Conservation (phyloP, 1,140 invertebrate species). For the Piezodorus guildinii region DNA sequence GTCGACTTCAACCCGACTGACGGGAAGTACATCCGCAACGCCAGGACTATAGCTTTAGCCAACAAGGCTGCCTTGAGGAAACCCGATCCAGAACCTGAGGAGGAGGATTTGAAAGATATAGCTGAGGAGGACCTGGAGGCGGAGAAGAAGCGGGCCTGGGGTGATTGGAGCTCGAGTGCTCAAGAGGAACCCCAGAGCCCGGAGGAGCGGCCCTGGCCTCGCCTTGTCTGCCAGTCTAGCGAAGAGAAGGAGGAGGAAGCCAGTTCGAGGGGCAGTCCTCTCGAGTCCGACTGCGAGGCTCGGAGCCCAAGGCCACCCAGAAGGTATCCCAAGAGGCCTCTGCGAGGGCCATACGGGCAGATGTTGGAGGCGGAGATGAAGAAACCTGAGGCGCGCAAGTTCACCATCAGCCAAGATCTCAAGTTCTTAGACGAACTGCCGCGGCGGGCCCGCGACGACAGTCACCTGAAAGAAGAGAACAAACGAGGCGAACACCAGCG, state of each 20-base stretch:
- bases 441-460: slow-evolving; percentile 38
- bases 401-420: slow-evolving; percentile 40
- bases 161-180: slow-evolving; percentile 4
- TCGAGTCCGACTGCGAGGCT: slow-evolving; percentile 41
- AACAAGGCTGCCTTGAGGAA: slow-evolving; percentile 25
- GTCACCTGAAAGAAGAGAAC: slow-evolving; percentile 32
- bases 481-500: slow-evolving; percentile 48
- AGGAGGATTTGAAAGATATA: slow-evolving; percentile 13
- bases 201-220: slow-evolving; percentile 33
- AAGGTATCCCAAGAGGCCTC: slow-evolving; percentile 58
- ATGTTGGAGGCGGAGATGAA: slow-evolving; percentile 76
- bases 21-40: slow-evolving; percentile 33
- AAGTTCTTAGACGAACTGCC: slow-evolving; percentile 38
- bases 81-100: not conserved
- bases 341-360: slow-evolving; percentile 67
- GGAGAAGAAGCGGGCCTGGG: slow-evolving; percentile 1
- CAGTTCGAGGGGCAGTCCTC: slow-evolving; percentile 31
- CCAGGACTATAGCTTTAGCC: slow-evolving; percentile 13
- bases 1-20: slow-evolving; percentile 48
- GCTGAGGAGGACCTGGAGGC: slow-evolving; percentile 5
- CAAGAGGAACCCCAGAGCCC: slow-evolving; percentile 43
- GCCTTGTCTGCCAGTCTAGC: slow-evolving; percentile 54
- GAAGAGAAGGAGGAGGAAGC: slow-evolving; percentile 53
- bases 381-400: slow-evolving; percentile 43
- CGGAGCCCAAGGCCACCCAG: slow-evolving; percentile 31